Evolutionary conservation across 1,140 invertebrate genomes (phyloP).

Genomic region (Portunus trituberculatus): DNA sequence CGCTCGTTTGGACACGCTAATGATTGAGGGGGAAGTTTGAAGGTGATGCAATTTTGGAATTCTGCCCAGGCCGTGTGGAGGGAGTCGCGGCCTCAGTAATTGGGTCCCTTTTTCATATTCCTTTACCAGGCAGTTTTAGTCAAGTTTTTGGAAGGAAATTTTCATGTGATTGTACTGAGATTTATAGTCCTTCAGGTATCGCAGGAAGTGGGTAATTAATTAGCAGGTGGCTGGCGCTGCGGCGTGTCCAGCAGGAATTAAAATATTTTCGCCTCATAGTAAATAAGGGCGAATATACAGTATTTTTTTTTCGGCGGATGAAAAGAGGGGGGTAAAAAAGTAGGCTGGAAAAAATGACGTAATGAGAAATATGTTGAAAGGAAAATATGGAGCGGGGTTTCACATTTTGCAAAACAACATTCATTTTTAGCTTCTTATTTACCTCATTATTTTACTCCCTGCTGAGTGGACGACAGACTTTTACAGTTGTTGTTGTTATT

Average conservation of each 20-base stretch:
- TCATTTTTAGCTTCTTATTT: neutral
- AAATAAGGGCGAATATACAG: slow-evolving; percentile 7
- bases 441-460: slow-evolving; percentile 7
- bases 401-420: slow-evolving; percentile 9
- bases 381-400: neutral
- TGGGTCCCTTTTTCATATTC: slow-evolving; percentile 60
- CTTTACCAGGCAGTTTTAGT: neutral
- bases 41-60: slow-evolving; percentile 70
- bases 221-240: neutral
- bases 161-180: slow-evolving; percentile 12
- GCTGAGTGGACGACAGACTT: neutral
- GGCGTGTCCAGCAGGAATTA: slow-evolving; percentile 9
- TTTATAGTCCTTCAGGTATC: neutral
- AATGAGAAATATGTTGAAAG: slow-evolving; percentile 24
- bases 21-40: slow-evolving; percentile 73
- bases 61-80: slow-evolving; percentile 50
- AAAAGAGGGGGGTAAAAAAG: neutral
- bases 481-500: neutral
- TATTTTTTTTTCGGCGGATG: neutral
- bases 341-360: neutral
- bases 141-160: neutral
- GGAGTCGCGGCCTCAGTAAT: slow-evolving; percentile 50
- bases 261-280: slow-evolving; percentile 14
- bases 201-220: slow-evolving; percentile 13
- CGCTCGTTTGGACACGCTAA: slow-evolving; percentile 68